These are phyloP conservation scores for Aphidius ervi DNA, from an alignment of 1,140 invertebrate genomes.

Conservation along the genomic window DNA sequence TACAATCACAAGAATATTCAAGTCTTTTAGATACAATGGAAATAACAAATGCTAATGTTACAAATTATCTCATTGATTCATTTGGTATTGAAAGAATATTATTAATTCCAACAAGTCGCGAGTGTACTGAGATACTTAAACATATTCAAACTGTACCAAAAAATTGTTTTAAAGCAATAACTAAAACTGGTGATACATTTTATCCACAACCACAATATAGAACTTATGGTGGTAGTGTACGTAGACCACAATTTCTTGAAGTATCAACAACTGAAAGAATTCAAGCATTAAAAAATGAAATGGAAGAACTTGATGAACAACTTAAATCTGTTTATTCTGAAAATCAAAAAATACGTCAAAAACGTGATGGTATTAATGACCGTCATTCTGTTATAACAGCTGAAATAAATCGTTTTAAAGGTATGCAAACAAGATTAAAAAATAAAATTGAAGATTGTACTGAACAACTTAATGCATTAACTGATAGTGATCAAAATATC, in stretches of 20 bases:
- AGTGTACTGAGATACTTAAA: constrained; percentile 62
- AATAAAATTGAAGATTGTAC: no score
- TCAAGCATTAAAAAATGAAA: constrained; percentile 44
- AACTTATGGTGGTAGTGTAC: constrained; percentile 53
- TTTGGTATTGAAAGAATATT: constrained; percentile 65
- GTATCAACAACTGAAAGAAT: constrained; percentile 61
- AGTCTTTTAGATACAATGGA: constrained; percentile 69
- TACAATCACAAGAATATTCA: constrained; percentile 41
- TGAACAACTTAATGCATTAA: no score
- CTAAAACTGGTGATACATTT: constrained; percentile 58
- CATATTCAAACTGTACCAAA: constrained; percentile 59
- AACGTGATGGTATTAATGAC: no score
- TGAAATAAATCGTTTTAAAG: no score
- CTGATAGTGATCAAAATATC: no score
- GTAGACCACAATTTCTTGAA: constrained; percentile 58
- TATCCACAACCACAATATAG: constrained; percentile 67
- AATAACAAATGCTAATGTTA: constrained; percentile 70
- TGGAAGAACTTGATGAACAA: not conserved
- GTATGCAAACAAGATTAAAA: no score
- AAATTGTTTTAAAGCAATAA: constrained; percentile 63
- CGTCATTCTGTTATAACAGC: no score
- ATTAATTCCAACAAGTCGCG: constrained; percentile 61
- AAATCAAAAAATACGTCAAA: constrained; percentile 20
- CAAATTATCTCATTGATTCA: constrained; percentile 83
- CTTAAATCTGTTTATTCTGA: constrained; percentile 20